Conservation (phyloP, 1,140 invertebrate genomes). For the Eumaeus atala region DNA sequence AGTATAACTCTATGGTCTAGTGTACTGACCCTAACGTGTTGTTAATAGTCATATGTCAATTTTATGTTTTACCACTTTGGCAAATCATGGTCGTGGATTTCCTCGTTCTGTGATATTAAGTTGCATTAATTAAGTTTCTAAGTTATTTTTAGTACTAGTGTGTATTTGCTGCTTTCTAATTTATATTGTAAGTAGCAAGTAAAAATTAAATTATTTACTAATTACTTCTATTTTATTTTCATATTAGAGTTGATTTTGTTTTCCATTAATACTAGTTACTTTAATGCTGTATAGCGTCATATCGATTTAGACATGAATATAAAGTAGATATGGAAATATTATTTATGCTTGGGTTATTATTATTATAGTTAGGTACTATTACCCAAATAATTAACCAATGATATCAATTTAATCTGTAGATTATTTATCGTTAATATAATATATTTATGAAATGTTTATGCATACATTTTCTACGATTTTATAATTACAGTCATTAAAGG, state of each 20-base stretch:
- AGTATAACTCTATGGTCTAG: background rate
- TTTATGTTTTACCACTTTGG: slow-evolving; percentile 26
- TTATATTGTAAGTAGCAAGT: slow-evolving; percentile 1
- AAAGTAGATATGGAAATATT: no score
- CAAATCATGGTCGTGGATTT: slow-evolving; percentile 44
- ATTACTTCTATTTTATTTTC: background rate
- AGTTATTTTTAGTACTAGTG: slow-evolving; percentile 12
- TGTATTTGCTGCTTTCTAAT: slow-evolving; percentile 15
- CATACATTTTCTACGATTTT: background rate
- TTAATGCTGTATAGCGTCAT: no score
- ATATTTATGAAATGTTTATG: no score
- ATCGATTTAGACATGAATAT: no score
- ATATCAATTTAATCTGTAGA: no score
- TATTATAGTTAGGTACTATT: no score
- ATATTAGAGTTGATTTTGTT: background rate
- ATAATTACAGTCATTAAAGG: background rate
- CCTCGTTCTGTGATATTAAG: slow-evolving; percentile 27
- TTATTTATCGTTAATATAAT: no score
- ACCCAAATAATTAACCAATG: no score
- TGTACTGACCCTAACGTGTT: slow-evolving; percentile 5
- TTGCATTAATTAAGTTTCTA: slow-evolving; percentile 4
- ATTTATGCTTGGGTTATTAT: no score
- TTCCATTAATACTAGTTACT: no score
- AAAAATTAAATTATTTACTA: no score
- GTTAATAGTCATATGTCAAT: slow-evolving; percentile 23